Evolutionary conservation across 2,888 invertebrate species (phyloP).

Genomic region (Cryptocheilus praepositus): DNA sequence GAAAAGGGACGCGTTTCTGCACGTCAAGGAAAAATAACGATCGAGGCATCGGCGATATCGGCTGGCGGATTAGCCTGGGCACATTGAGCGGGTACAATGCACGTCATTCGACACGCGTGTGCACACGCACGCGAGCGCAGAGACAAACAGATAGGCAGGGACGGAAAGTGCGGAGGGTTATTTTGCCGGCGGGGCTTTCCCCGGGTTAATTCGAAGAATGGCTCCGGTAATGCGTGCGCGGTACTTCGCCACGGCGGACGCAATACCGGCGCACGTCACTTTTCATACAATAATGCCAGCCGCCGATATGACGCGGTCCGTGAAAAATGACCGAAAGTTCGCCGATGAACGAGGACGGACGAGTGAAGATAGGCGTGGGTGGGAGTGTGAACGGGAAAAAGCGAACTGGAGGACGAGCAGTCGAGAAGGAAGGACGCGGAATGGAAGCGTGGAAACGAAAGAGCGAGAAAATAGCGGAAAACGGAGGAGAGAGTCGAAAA

Average conservation of each 20-base stretch:
- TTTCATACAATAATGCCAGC: constrained; percentile 47
- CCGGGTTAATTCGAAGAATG: constrained; percentile 57
- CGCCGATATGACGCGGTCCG: constrained; percentile 44
- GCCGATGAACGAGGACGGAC: constrained; percentile 31
- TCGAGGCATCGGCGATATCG: too few species aligned
- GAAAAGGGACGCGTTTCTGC: background rate
- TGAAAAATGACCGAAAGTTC: constrained; percentile 63
- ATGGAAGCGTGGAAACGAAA: constrained; percentile 28
- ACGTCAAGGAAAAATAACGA: background rate
- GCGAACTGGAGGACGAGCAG: constrained; percentile 6
- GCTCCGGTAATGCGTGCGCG: constrained; percentile 49
- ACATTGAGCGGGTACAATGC: too few species aligned
- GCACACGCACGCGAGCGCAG: background rate
- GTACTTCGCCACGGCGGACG: constrained; percentile 27
- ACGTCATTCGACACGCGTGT: too few species aligned
- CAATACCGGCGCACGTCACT: constrained; percentile 48
- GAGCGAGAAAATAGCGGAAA: constrained; percentile 30
- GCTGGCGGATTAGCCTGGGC: too few species aligned
- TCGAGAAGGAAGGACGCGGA: constrained; percentile 28
- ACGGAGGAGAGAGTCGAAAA: constrained; percentile 29
- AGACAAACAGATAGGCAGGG: background rate
- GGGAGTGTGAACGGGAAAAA: too few species aligned
- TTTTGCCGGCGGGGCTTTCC: constrained; percentile 20
- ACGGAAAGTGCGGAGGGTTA: background rate
- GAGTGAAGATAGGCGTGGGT: too few species aligned